Evolutionary conservation across 2,888 invertebrate species (phyloP).

Genomic region (Salpingus planirostris): DNA sequence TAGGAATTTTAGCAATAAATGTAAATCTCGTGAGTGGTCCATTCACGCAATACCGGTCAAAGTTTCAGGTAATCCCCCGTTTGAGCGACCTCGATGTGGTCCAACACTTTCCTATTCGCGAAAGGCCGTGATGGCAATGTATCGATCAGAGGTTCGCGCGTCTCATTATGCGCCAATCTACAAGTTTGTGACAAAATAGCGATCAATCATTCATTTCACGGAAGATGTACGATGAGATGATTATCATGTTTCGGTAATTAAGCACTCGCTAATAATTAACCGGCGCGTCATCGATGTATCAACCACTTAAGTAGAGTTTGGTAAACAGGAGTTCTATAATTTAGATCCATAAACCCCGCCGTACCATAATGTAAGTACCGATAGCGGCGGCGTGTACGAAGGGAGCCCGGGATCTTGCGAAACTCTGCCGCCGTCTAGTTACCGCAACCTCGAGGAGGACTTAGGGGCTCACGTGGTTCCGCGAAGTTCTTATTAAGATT

Average conservation of each 20-base stretch:
- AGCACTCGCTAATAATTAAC: conserved; percentile 38
- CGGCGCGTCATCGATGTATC: conserved; percentile 35
- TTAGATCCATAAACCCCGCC: conserved; percentile 14
- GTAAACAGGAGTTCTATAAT: conserved; percentile 23
- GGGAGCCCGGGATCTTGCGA: conserved; percentile 7
- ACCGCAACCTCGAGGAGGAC: conserved; percentile 2
- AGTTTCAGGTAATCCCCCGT: no score
- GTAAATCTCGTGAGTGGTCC: no score
- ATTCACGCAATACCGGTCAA: no score
- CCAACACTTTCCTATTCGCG: no score
- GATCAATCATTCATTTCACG: conserved; percentile 30
- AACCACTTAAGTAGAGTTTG: conserved; percentile 30
- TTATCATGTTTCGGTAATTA: conserved; percentile 37
- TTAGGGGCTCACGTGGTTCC: conserved; percentile 10
- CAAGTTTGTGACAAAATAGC: conserved; percentile 27
- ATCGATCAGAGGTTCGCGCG: conserved; percentile 24
- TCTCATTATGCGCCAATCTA: conserved; percentile 24
- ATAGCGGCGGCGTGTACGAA: no score
- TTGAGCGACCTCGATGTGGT: no score
- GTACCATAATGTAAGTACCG: no score
- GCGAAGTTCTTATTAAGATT: conserved; percentile 10
- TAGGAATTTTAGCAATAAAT: no score
- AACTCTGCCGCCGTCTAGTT: no score
- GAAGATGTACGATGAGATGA: conserved; percentile 37
- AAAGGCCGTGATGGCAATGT: no score